These are phyloP conservation scores for Calcarius ornatus DNA, from an alignment of 2,113 vertebrate genomes.

Conservation along the genomic window DNA sequence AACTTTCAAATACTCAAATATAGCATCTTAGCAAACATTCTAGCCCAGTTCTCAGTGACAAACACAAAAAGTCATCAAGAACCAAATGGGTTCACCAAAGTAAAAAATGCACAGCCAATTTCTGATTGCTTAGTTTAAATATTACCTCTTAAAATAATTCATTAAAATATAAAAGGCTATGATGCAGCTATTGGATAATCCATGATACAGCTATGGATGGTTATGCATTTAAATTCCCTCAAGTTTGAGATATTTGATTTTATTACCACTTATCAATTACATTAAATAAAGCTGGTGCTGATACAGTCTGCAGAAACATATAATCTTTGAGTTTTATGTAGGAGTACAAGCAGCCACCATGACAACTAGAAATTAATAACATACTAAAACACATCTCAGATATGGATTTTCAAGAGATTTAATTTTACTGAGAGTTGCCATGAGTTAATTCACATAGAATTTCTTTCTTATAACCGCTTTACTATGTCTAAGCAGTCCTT, in stretches of 20 bases:
- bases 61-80: neutral
- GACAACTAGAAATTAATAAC: neutral
- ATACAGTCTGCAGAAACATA: neutral
- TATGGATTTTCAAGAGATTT: neutral
- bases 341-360: neutral
- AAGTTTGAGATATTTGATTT: neutral
- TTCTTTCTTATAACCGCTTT: neutral
- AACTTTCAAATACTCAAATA: neutral
- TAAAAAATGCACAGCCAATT: neutral
- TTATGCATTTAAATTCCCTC: neutral
- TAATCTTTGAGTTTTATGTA: neutral
- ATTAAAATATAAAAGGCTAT: neutral
- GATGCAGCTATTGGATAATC: neutral
- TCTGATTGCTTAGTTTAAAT: neutral
- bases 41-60: neutral
- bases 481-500: neutral
- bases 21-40: neutral
- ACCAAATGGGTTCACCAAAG: neutral
- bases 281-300: neutral
- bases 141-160: neutral
- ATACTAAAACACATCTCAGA: neutral
- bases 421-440: neutral
- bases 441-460: neutral
- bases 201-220: neutral
- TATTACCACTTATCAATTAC: neutral